Conservation (phyloP, 2,888 invertebrate species). For the Ligdia adustata region DNA sequence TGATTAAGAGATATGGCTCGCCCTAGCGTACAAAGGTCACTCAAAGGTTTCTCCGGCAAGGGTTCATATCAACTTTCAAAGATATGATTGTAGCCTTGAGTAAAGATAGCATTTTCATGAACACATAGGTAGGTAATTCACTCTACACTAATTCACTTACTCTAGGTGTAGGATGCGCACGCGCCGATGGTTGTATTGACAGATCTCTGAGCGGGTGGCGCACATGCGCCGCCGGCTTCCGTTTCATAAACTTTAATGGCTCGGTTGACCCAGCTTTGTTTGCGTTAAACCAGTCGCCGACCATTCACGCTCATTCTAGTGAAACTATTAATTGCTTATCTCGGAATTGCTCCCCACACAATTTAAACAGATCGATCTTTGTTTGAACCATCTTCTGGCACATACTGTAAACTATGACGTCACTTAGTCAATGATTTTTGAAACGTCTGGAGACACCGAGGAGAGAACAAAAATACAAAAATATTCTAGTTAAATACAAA, state of each 20-base stretch:
- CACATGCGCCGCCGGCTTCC: slow-evolving; percentile 79
- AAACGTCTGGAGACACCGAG: slow-evolving; percentile 3
- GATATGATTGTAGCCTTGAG: too few relatives aligned
- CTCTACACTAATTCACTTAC: too few relatives aligned
- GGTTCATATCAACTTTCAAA: too few relatives aligned
- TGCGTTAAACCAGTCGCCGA: slow-evolving; percentile 62
- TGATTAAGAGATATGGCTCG: too few relatives aligned
- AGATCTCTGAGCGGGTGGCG: slow-evolving; percentile 67
- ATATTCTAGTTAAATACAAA: slow-evolving; percentile 29
- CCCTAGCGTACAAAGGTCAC: too few relatives aligned
- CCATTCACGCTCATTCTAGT: slow-evolving; percentile 64
- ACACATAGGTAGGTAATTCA: too few relatives aligned
- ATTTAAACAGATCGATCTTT: slow-evolving; percentile 21
- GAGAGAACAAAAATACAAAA: slow-evolving; percentile 20
- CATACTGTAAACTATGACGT: neutral
- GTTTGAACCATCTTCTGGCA: slow-evolving; percentile 8
- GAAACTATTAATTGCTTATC: slow-evolving; percentile 71
- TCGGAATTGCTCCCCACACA: slow-evolving; percentile 21
- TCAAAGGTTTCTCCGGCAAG: too few relatives aligned
- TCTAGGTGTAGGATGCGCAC: slow-evolving; percentile 50
- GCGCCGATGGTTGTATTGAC: slow-evolving; percentile 70
- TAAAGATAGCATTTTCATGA: too few relatives aligned
- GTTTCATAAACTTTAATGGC: slow-evolving; percentile 81
- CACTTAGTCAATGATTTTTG: neutral
- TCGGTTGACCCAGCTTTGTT: slow-evolving; percentile 83